Conservation (phyloP, 2,888 invertebrate species). For the Hanleya hanleyi region DNA sequence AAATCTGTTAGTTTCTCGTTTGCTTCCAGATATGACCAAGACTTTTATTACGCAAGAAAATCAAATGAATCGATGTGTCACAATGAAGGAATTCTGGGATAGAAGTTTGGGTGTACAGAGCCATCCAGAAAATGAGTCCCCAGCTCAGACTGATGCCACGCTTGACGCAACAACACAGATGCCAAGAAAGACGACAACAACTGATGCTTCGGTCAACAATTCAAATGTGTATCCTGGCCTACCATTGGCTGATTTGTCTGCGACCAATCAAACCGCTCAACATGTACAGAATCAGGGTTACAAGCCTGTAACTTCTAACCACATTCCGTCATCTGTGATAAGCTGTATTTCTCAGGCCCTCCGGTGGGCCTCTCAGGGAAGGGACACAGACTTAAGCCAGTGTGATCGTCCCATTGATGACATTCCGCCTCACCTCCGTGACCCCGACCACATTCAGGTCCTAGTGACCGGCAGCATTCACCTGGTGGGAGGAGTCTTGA, state of each 20-base stretch:
- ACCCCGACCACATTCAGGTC: conserved; percentile 75
- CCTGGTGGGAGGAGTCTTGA: conserved; percentile 84
- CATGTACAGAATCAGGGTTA: too few relatives aligned
- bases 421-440: conserved; percentile 31
- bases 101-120: background rate
- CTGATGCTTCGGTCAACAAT: too few relatives aligned
- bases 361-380: conserved; percentile 63
- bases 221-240: too few relatives aligned
- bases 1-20: too few relatives aligned
- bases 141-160: too few relatives aligned
- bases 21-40: conserved; percentile 78
- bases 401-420: conserved; percentile 12
- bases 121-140: too few relatives aligned
- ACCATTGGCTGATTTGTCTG: too few relatives aligned
- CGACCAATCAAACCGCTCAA: too few relatives aligned
- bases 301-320: conserved; percentile 12
- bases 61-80: conserved; percentile 78
- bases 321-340: conserved; percentile 50
- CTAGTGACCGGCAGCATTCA: conserved; percentile 90
- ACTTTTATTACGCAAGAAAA: conserved; percentile 77
- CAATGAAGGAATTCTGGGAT: conserved; percentile 75
- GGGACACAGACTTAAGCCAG: conserved; percentile 34
- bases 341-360: conserved; percentile 72
- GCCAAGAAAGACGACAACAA: too few relatives aligned
- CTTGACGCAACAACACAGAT: too few relatives aligned